phyloP scores from a whole-genome alignment of 2,888 invertebrate genomes.

The Emesis russula region DNA sequence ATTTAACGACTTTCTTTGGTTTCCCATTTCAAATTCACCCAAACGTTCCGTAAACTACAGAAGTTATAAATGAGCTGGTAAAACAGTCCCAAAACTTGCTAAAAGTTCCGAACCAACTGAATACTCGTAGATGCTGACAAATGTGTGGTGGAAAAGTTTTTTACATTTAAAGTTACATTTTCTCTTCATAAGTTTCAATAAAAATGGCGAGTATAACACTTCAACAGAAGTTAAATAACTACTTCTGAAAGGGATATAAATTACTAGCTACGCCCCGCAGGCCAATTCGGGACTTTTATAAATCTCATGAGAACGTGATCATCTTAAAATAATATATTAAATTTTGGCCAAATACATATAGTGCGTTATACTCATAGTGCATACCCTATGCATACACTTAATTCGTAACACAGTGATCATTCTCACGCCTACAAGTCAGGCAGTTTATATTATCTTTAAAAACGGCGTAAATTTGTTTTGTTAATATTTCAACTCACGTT shows the following conservation, averaged over 20 bases:
- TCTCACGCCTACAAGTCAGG: too few species aligned
- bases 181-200: constrained; percentile 6
- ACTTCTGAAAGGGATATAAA: not conserved
- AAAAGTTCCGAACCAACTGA: constrained; percentile 8
- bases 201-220: constrained; percentile 4
- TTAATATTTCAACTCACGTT: too few species aligned
- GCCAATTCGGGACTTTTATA: not conserved
- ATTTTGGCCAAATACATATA: too few species aligned
- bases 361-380: too few species aligned
- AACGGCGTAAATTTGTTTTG: too few species aligned
- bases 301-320: not conserved
- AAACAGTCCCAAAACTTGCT: not conserved
- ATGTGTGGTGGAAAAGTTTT: not conserved
- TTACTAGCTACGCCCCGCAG: not conserved
- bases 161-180: constrained; percentile 1
- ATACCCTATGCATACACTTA: too few species aligned
- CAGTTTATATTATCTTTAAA: too few species aligned
- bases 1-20: not conserved
- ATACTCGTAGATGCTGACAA: constrained; percentile 16
- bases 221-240: not conserved
- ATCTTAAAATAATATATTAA: too few species aligned
- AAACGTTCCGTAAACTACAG: constrained; percentile 2
- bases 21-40: not conserved
- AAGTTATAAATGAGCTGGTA: constrained; percentile 13
- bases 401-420: too few species aligned